phyloP scores from a whole-genome alignment of 1,140 invertebrate genomes.

The Arctopsyche grandis region DNA sequence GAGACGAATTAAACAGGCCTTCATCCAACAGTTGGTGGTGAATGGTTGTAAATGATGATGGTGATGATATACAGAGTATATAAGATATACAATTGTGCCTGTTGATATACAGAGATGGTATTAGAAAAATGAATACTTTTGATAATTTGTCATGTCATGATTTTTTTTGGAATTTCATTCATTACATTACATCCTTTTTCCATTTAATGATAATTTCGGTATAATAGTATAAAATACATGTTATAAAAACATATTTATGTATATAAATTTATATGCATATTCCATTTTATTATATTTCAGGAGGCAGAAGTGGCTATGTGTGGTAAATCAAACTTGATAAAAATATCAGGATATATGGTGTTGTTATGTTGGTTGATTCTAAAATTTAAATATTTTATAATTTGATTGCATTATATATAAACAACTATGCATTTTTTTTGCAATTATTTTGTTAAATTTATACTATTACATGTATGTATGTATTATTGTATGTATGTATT shows the following conservation, averaged over 20 bases:
- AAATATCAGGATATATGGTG: conserved; percentile 50
- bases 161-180: no score
- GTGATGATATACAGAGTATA: background rate
- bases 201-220: no score
- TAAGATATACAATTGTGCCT: background rate
- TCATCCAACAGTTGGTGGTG: no score
- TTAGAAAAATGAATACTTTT: no score
- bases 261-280: background rate
- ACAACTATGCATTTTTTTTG: background rate
- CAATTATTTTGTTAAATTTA: background rate
- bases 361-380: conserved; percentile 44
- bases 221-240: no score
- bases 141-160: no score
- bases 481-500: background rate
- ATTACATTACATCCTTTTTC: no score
- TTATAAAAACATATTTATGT: background rate
- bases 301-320: conserved; percentile 68
- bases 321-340: conserved; percentile 57
- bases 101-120: no score
- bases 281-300: conserved; percentile 55
- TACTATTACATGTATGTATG: background rate
- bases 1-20: no score
- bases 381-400: conserved; percentile 7
- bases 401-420: background rate
- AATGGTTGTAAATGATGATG: no score